Evolutionary conservation across 1,140 invertebrate genomes (phyloP), one percentile per base, ranked within the genome.

Genomic region (Aphaenogaster rudis): DNA sequence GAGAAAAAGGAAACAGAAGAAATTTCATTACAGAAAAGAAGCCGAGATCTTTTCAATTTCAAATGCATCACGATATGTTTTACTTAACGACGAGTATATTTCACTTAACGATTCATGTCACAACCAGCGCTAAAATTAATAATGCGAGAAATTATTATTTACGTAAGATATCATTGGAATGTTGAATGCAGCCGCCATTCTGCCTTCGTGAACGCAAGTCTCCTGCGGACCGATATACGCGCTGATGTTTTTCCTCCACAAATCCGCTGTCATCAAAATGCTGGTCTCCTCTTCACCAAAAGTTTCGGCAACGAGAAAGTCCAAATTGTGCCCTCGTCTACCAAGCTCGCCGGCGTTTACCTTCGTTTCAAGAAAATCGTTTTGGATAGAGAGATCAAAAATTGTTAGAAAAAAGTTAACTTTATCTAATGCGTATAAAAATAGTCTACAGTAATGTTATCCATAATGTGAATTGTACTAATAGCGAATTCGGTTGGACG

Each of bases 211-310:
- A 1, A 98, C 96, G 94, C 99, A 99, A 0, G 98, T 99, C 94
- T 99, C 98, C 94, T 99, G 99, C 0, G 99, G 99, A 0, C 99
- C 99, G 88, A 99, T 98, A 91, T 98, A 99, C 50, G 97, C 99
- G 0, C 98, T 98, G 57, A 99, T 97, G 90, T 98, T 98, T 86
- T 96, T 96, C 42, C 97, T 97, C 98, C 98, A 99, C 7, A 99
- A 95, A 17, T 97, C 96, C 2, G 98, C 98, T 11, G 98, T 98
- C 95, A 98, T 96, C 69, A 97, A 94, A 77, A 99, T 98, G 92
- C 98, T 99, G 33, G 96, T 96, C 87, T 97, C 96, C 95, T 99
- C 99, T 90, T 98, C 97, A 0, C 99, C 99, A 93, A 97, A 99
- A 0, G 99, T 99, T 94, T 99, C 99, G 0, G 98, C 98, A 6